Evolutionary conservation across 1,140 invertebrate genomes (phyloP), one percentile per base, ranked within the genome.

Genomic region (Uloborus diversus): DNA sequence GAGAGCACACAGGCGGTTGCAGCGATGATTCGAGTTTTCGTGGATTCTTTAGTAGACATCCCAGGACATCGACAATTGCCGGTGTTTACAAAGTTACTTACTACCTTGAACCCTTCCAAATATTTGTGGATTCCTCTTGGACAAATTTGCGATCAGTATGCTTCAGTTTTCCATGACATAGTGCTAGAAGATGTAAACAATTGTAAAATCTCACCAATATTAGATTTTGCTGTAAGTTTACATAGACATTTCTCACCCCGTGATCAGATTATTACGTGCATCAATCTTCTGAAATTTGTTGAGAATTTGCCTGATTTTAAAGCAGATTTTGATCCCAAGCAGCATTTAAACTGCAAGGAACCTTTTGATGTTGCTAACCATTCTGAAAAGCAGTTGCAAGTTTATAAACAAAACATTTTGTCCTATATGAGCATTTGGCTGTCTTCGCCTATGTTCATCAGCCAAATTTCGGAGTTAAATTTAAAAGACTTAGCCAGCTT

Each of bases 41-140:
- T 95, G 0, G 93, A 94, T 84, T 94, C 94, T 1, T 89, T 96
- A 25, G 88, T 94, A 1, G 94, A 98, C 87, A 94, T 98, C 57
- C 96, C 96, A 0, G 92, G 93, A 83, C 96, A 98, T 87, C 89
- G 96, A 49, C 88, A 94, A 47, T 86, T 93, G 32, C 91, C 92
- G 0, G 85, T 98, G 0, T 96, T 96, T 81, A 89, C 89, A 4
- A 94, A 95, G 81, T 86, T 98, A 0, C 86, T 97, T 4, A 87
- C 90, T 35, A 92, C 93, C 1, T 86, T 97, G 1, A 89, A 90
- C 37, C 87, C 90, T 1, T 88, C 91, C 33, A 87, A 92, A 35
- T 91, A 93, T 85, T 87, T 98, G 0, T 93, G 94, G 90, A 87
- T 87, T 13, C 83, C 87, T 33, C 68, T 88, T 27, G 83, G 87